phyloP scores from a whole-genome alignment of 2,888 invertebrate genomes.

The Trachelus stipa region DNA sequence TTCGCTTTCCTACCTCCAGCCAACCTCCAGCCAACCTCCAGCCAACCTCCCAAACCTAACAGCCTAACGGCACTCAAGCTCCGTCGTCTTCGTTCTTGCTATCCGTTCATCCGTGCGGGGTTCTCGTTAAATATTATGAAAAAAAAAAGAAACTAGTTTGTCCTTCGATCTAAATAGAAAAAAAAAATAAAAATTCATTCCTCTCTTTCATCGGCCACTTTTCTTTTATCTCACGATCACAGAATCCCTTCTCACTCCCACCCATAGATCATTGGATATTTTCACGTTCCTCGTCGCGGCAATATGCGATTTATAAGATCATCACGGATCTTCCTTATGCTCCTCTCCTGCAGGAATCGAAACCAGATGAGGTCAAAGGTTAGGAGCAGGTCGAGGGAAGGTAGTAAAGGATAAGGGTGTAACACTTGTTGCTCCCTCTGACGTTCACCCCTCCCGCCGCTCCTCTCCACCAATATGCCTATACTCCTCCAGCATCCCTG shows the following conservation, averaged over 20 bases:
- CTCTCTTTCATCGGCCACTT: too few species aligned
- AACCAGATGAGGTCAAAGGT: neutral
- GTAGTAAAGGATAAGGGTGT: slow-evolving; percentile 39
- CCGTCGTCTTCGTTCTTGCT: neutral
- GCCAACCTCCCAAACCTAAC: neutral
- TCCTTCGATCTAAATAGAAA: neutral
- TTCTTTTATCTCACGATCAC: too few species aligned
- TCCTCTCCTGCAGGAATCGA: neutral
- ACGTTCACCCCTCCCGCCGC: neutral
- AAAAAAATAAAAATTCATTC: neutral
- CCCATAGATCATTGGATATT: neutral
- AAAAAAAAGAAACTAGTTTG: slow-evolving; percentile 20
- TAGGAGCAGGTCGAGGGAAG: slow-evolving; percentile 26
- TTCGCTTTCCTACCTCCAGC: slow-evolving; percentile 39
- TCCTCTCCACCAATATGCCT: neutral
- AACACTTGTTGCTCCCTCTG: slow-evolving; percentile 47
- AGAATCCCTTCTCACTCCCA: neutral
- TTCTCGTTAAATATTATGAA: slow-evolving; percentile 8
- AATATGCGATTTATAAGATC: too few species aligned
- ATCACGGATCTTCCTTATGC: neutral
- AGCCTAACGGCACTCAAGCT: neutral
- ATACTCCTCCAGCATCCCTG: neutral
- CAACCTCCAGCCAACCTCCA: slow-evolving; percentile 1
- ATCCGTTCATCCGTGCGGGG: neutral
- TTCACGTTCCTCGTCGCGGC: neutral